Evolutionary conservation across 2,888 invertebrate species (phyloP).

Genomic region (Sinhomidia bicolor): DNA sequence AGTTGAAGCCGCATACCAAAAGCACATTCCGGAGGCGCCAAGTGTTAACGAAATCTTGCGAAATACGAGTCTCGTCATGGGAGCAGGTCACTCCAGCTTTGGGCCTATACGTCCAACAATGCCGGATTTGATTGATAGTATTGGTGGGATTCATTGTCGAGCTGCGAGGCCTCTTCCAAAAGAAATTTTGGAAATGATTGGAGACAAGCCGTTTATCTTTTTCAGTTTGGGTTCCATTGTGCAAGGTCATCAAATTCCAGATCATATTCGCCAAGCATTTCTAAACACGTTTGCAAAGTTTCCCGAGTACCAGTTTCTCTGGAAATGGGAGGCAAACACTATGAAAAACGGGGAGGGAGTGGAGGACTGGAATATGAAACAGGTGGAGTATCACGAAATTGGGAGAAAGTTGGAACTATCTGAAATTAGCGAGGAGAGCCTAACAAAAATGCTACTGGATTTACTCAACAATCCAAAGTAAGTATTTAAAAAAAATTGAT

Average conservation of each 20-base stretch:
- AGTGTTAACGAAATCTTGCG: constrained; percentile 73
- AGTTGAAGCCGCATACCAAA: constrained; percentile 60
- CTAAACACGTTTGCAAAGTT: constrained; percentile 88
- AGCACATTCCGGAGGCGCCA: constrained; percentile 71
- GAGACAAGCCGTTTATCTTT: constrained; percentile 88
- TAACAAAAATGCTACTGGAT: background rate
- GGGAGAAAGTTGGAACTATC: constrained; percentile 21
- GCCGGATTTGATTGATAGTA: constrained; percentile 79
- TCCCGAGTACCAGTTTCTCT: constrained; percentile 88
- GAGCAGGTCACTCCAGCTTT: constrained; percentile 77
- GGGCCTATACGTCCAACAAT: constrained; percentile 72
- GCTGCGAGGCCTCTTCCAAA: constrained; percentile 78
- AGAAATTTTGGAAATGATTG: constrained; percentile 85
- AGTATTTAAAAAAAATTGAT: background rate
- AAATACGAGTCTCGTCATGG: constrained; percentile 77
- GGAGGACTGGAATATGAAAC: constrained; percentile 51
- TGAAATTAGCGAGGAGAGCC: constrained; percentile 20
- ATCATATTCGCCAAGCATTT: constrained; percentile 86
- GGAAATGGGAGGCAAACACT: constrained; percentile 90
- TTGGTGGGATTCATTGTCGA: constrained; percentile 80
- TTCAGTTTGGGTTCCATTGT: constrained; percentile 94
- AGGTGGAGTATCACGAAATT: constrained; percentile 21
- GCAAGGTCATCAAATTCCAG: constrained; percentile 90
- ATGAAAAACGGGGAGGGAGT: constrained; percentile 83
- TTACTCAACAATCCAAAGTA: background rate